Conservation (phyloP, 2,888 invertebrate genomes). For the Theretra japonica region DNA sequence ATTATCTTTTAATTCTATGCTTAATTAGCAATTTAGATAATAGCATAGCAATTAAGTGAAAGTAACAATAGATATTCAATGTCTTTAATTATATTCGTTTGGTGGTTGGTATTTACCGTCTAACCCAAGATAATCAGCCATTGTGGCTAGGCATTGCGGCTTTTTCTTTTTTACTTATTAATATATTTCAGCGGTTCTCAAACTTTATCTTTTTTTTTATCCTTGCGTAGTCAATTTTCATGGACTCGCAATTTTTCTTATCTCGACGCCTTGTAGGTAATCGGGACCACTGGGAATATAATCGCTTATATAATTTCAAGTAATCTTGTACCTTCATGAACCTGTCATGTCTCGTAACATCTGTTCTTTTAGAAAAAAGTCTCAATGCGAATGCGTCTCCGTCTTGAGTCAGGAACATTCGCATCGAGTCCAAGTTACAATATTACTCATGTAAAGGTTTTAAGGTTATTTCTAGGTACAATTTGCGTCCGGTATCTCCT, state of each 20-base stretch:
- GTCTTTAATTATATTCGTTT: not conserved
- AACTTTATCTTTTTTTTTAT: no score
- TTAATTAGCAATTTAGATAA: not conserved
- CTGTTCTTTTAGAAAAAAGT: not conserved
- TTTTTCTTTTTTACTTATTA: no score
- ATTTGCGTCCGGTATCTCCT: not conserved
- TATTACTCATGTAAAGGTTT: not conserved
- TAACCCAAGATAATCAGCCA: no score
- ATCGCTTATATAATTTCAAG: no score
- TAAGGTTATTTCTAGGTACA: conserved; percentile 4
- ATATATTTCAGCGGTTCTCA: no score
- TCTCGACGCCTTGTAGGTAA: no score
- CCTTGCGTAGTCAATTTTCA: no score
- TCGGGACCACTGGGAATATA: no score
- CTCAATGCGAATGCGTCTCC: not conserved
- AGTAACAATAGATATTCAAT: not conserved
- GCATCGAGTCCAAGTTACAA: not conserved
- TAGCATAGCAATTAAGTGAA: not conserved
- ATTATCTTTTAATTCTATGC: not conserved
- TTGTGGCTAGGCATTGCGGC: no score
- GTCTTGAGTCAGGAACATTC: not conserved
- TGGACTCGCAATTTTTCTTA: no score
- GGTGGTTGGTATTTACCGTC: no score
- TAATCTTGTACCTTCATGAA: no score
- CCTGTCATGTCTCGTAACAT: not conserved